Conservation (phyloP, 2,113 vertebrate genomes). For the Saimiri boliviensis region DNA sequence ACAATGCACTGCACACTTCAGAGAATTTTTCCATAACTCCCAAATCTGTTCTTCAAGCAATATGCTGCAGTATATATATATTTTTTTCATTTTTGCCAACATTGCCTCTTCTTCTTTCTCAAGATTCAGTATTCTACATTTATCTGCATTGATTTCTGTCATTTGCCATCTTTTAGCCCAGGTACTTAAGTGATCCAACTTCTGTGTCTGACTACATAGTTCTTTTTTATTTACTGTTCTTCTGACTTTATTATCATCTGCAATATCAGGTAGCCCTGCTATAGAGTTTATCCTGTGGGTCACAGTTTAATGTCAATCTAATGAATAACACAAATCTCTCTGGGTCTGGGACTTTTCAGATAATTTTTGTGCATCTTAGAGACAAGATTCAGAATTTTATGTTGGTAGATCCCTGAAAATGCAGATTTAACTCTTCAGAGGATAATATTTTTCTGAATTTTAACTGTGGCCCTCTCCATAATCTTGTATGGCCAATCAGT, state of each 20-base stretch:
- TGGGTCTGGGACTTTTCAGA: not conserved
- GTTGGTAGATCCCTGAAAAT: not conserved
- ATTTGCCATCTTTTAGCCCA: not conserved
- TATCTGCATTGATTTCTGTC: not conserved
- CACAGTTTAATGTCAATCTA: not conserved
- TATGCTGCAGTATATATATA: not conserved
- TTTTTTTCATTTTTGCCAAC: not conserved
- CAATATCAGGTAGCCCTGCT: not conserved
- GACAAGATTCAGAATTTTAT: not conserved
- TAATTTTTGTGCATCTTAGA: not conserved
- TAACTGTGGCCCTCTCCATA: not conserved
- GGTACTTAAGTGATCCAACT: not conserved
- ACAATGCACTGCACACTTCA: fast-evolving
- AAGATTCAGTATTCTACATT: not conserved
- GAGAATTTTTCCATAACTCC: not conserved
- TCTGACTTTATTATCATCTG: not conserved
- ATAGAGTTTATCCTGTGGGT: not conserved
- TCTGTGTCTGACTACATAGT: not conserved
- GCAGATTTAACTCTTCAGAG: not conserved
- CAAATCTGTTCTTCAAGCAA: not conserved
- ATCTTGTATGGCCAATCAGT: not conserved
- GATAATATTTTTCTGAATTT: not conserved
- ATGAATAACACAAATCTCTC: not conserved
- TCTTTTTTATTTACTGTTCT: constrained; percentile 18
- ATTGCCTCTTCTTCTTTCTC: not conserved